phyloP scores from a whole-genome alignment of 2,113 vertebrate genomes.

The Sorex araneus region DNA sequence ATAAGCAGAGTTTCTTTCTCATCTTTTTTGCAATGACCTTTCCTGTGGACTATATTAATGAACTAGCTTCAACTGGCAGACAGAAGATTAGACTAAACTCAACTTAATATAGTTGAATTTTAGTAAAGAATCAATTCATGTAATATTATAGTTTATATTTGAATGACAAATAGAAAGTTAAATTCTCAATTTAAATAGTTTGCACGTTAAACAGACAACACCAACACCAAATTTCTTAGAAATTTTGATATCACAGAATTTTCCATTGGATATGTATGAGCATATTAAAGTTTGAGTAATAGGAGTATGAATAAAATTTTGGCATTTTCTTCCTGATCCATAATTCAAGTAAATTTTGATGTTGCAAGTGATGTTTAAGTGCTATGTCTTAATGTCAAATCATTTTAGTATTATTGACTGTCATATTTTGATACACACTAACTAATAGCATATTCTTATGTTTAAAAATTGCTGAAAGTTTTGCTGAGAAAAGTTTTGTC shows the following conservation, averaged over 20 bases:
- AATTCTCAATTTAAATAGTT: background rate
- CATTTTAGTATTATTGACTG: conserved; percentile 38
- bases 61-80: conserved; percentile 76
- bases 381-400: conserved; percentile 63
- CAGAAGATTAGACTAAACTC: conserved; percentile 71
- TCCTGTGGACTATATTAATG: conserved; percentile 58
- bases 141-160: conserved; percentile 67
- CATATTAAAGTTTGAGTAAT: conserved; percentile 52
- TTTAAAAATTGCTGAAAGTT: conserved; percentile 76
- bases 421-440: conserved; percentile 48
- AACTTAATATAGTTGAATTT: conserved; percentile 58
- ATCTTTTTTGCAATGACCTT: background rate
- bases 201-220: conserved; percentile 73
- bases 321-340: conserved; percentile 55
- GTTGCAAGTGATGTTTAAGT: conserved; percentile 71
- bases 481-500: conserved; percentile 71
- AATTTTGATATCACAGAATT: conserved; percentile 60
- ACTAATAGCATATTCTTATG: conserved; percentile 61
- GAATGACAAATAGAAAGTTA: conserved; percentile 55
- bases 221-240: conserved; percentile 69
- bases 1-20: no score
- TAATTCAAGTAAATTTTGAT: conserved; percentile 12
- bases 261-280: background rate
- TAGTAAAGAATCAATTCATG: conserved; percentile 71
- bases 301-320: background rate